Evolutionary conservation across 2,797 vertebrate species (phyloP).

Genomic region (Phalanger gymnotis): DNA sequence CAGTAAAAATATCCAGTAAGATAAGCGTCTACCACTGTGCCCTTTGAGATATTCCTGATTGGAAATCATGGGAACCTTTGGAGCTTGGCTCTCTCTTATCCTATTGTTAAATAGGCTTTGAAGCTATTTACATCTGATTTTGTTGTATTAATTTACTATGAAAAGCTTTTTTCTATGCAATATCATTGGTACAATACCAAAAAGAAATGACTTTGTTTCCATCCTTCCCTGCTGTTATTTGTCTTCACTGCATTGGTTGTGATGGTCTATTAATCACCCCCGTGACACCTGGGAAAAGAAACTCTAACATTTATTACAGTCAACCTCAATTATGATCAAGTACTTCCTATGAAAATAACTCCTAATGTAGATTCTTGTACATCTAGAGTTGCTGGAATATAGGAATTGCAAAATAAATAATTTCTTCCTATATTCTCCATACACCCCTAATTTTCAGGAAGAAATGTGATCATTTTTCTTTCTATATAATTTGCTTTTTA

Average conservation of each 20-base stretch:
- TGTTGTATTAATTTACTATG: constrained; percentile 14
- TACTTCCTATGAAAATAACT: constrained; percentile 17
- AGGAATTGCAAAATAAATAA: background rate
- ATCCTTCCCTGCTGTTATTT: background rate
- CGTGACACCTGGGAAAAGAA: constrained; percentile 32
- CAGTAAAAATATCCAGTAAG: constrained; percentile 55
- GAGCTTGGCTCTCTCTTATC: background rate
- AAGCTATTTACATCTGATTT: constrained; percentile 13
- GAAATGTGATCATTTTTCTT: background rate
- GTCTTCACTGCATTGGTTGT: background rate
- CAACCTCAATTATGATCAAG: background rate
- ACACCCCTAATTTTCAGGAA: background rate
- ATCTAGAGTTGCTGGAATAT: background rate
- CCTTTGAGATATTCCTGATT: constrained; percentile 21
- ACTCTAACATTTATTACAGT: constrained; percentile 24
- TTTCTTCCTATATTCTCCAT: background rate
- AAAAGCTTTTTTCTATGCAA: background rate
- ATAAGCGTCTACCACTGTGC: constrained; percentile 34
- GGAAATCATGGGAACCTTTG: constrained; percentile 43
- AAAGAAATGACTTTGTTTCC: background rate
- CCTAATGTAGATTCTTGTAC: constrained; percentile 43
- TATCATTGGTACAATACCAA: background rate
- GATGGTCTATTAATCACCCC: background rate
- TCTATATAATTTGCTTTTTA: background rate
- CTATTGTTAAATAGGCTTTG: constrained; percentile 9